Evolutionary conservation across 2,797 vertebrate genomes (phyloP).

Genomic region (Schizopygopsis pylzovi): DNA sequence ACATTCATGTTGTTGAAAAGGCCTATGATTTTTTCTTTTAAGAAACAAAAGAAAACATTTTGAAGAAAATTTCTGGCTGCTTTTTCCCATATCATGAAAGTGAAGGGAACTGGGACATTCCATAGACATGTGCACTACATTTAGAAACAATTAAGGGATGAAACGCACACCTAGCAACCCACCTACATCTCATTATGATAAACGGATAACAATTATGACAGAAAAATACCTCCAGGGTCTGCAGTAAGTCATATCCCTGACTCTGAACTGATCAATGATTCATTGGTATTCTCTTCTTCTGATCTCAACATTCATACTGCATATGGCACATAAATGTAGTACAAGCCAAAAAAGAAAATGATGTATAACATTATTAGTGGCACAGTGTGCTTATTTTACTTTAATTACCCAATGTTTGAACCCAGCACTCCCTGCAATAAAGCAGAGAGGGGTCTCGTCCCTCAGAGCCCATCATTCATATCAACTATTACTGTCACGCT

Average conservation of each 20-base stretch:
- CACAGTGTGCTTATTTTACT: not conserved
- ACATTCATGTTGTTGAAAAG: not conserved
- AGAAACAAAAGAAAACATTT: not conserved
- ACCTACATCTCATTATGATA: constrained; percentile 10
- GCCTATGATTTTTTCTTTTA: not conserved
- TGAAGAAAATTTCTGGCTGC: not conserved
- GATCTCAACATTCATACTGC: constrained; percentile 1
- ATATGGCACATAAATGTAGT: not conserved
- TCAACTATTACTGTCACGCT: constrained; percentile 21
- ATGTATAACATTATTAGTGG: constrained; percentile 29
- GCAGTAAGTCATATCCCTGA: not conserved
- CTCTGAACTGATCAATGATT: constrained; percentile 14
- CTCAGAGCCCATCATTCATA: constrained; percentile 26
- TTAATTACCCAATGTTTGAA: constrained; percentile 35
- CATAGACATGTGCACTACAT: not conserved
- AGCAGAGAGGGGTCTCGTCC: constrained; percentile 11
- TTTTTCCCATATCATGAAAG: not conserved
- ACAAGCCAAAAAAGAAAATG: not conserved
- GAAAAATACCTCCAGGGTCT: not conserved
- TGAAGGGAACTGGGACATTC: not conserved
- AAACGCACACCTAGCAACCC: not conserved
- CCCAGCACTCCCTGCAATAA: constrained; percentile 22
- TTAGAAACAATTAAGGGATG: not conserved
- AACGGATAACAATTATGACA: constrained; percentile 1
- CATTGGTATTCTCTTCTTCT: not conserved